These are phyloP conservation scores for Tenthredo distinguenda DNA, from an alignment of 2,888 invertebrate genomes.

Conservation along the genomic window DNA sequence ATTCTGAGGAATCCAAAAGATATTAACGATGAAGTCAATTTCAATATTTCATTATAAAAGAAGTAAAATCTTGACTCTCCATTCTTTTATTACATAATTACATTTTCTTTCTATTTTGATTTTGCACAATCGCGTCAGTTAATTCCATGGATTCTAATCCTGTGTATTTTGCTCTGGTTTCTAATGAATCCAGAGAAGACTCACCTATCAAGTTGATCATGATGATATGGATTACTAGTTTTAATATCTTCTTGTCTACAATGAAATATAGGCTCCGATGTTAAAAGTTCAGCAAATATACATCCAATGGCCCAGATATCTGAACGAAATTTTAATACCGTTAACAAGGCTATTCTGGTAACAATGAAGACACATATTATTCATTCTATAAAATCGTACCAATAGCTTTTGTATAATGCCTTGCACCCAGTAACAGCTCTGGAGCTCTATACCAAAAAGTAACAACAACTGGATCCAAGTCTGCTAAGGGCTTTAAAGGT, in stretches of 20 bases:
- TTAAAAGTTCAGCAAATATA: conserved; percentile 99
- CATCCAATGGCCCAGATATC: conserved; percentile 99
- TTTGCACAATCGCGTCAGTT: not conserved
- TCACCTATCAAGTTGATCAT: conserved; percentile 94
- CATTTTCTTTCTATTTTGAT: not conserved
- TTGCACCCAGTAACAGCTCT: conserved; percentile 94
- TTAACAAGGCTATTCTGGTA: conserved; percentile 2
- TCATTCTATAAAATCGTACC: conserved; percentile 79
- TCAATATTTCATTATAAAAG: not conserved
- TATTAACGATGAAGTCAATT: not conserved
- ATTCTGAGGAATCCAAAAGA: conserved; percentile 81
- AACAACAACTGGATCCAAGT: conserved; percentile 99
- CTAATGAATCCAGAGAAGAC: not conserved
- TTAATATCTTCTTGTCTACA: conserved; percentile 99
- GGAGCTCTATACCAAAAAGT: conserved; percentile 99
- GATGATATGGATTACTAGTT: conserved; percentile 99
- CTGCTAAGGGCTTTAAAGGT: conserved; percentile 97
- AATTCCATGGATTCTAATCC: not conserved
- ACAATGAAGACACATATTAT: not conserved
- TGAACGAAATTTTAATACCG: conserved; percentile 74
- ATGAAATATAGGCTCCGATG: conserved; percentile 99
- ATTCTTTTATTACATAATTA: not conserved
- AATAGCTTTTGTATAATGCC: conserved; percentile 99
- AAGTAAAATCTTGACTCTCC: not conserved
- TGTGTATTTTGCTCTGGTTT: not conserved